Percentiles rank a stretch among this genome's conserved stretches.
Conservation (phyloP, 2,113 vertebrate genomes). For the Todiramphus chloris region DNA sequence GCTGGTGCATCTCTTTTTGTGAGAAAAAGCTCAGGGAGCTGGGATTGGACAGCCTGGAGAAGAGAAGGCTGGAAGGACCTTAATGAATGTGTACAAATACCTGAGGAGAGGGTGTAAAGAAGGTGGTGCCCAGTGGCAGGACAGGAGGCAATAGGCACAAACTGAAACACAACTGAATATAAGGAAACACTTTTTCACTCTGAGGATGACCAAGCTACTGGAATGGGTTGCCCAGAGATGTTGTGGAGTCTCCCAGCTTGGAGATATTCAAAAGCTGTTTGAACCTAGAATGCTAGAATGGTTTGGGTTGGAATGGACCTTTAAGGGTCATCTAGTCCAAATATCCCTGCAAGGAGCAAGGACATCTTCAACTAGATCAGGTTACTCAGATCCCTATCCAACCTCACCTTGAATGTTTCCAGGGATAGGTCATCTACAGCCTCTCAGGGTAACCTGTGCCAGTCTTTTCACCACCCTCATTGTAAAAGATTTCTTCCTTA, state of each 20-base stretch:
- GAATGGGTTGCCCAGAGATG: neutral
- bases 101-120: neutral
- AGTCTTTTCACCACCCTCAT: neutral
- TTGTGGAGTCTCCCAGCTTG: neutral
- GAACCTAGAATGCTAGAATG: fast-evolving
- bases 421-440: neutral
- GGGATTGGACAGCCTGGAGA: neutral
- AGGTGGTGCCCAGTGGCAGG: neutral
- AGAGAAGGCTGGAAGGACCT: neutral
- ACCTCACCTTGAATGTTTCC: neutral
- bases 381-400: neutral
- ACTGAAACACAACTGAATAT: neutral
- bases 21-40: neutral
- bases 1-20: neutral
- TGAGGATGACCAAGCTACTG: neutral
- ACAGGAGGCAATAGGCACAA: neutral
- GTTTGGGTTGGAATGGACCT: neutral
- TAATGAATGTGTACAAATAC: neutral
- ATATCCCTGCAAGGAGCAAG: neutral
- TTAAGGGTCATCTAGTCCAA: neutral
- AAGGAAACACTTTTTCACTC: neutral
- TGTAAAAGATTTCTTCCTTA: neutral
- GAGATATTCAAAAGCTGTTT: neutral
- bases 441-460: neutral
- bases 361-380: neutral